These are phyloP conservation scores for Sylvia atricapilla DNA, from an alignment of 2,113 vertebrate genomes.

Conservation along the genomic window DNA sequence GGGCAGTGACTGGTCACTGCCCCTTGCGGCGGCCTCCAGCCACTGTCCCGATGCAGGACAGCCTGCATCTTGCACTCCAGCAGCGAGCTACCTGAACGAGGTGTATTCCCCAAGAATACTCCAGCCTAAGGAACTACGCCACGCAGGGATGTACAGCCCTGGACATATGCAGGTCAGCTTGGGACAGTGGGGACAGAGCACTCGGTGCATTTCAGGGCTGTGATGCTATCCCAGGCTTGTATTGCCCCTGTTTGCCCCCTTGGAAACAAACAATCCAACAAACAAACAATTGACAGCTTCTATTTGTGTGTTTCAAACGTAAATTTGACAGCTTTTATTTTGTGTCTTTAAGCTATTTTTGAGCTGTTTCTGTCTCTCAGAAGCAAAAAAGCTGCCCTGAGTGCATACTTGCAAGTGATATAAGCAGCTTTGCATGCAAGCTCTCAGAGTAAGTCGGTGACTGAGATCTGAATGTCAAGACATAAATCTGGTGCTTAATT, in stretches of 20 bases:
- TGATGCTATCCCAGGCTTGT: neutral
- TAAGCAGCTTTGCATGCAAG: neutral
- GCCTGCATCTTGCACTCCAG: neutral
- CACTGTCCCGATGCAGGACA: neutral
- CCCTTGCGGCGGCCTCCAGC: neutral
- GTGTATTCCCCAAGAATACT: fast-evolving
- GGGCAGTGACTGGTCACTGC: neutral
- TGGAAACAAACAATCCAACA: neutral
- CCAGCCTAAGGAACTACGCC: neutral
- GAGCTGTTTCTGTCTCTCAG: neutral
- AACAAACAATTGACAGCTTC: neutral
- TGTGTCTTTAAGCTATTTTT: neutral
- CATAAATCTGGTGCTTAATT: neutral
- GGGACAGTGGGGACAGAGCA: neutral
- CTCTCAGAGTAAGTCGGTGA: neutral
- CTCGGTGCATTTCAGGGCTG: neutral
- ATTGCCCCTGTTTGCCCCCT: neutral
- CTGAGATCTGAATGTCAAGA: neutral
- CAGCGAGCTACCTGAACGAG: fast-evolving
- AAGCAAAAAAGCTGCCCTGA: neutral
- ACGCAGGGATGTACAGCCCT: neutral
- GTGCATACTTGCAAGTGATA: neutral
- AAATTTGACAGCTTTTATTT: neutral
- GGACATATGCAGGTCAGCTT: neutral
- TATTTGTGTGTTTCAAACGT: neutral